Conservation (phyloP, 2,888 invertebrate species). For the Gari tellinella region DNA sequence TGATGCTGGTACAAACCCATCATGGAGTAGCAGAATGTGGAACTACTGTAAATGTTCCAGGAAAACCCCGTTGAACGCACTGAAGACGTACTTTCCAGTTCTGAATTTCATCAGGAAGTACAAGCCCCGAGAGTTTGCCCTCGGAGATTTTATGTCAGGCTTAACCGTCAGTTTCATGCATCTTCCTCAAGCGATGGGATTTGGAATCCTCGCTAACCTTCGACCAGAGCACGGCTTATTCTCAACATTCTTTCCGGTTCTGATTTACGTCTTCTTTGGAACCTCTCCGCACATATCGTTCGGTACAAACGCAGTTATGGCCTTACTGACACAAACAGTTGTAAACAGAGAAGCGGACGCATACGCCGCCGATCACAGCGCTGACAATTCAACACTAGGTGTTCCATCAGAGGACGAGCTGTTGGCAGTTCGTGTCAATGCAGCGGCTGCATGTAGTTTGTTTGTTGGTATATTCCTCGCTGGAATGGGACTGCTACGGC, state of each 20-base stretch:
- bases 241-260: slow-evolving; percentile 74
- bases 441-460: slow-evolving; percentile 47
- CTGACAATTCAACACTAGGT: not conserved
- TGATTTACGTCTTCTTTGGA: slow-evolving; percentile 77
- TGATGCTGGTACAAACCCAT: no score
- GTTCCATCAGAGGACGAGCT: slow-evolving; percentile 40
- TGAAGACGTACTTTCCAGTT: slow-evolving; percentile 50
- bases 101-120: slow-evolving; percentile 61
- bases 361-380: slow-evolving; percentile 2
- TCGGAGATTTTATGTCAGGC: slow-evolving; percentile 74
- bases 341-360: slow-evolving; percentile 57
- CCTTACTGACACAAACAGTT: slow-evolving; percentile 75
- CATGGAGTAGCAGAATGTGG: no score
- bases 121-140: slow-evolving; percentile 62
- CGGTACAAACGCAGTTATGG: slow-evolving; percentile 78
- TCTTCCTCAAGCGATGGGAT: slow-evolving; percentile 80
- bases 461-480: slow-evolving; percentile 64
- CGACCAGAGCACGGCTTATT: slow-evolving; percentile 75
- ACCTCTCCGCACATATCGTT: slow-evolving; percentile 75
- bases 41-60: no score
- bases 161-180: slow-evolving; percentile 79
- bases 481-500: slow-evolving; percentile 62
- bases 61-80: no score
- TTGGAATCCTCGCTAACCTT: slow-evolving; percentile 75
- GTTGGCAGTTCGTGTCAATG: slow-evolving; percentile 33